Percentiles rank a stretch among this genome's conserved stretches.
Conservation (phyloP, 2,113 vertebrate genomes). For the Leucoraja erinaceus region DNA sequence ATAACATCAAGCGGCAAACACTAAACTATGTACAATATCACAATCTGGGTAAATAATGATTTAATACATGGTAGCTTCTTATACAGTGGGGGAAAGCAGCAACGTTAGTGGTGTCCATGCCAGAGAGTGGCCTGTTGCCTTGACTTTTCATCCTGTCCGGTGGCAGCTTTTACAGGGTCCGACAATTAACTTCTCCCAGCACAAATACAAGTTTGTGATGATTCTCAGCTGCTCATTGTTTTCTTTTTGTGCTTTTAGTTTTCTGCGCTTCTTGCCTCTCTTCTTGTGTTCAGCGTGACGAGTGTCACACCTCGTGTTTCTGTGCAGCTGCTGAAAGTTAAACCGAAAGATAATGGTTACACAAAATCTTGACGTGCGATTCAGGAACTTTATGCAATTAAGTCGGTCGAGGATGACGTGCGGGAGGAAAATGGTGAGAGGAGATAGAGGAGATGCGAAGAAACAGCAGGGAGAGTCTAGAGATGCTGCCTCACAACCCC, state of each 20-base stretch:
- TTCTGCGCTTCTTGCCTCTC: constrained; percentile 19
- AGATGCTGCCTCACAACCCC: no score
- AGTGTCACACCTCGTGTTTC: neutral
- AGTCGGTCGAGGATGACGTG: no score
- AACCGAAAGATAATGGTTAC: neutral
- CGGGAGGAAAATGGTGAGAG: neutral
- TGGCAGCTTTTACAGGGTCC: neutral
- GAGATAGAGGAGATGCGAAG: neutral
- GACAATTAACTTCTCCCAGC: constrained; percentile 33
- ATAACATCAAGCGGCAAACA: neutral
- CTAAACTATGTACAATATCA: neutral
- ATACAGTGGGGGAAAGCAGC: neutral
- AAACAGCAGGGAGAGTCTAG: no score
- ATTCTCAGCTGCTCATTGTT: neutral
- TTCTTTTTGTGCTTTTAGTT: neutral
- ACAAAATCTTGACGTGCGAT: neutral
- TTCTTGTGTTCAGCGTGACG: constrained; percentile 7
- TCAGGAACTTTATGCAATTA: neutral
- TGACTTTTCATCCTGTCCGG: neutral
- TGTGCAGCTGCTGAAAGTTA: constrained; percentile 19
- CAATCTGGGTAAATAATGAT: neutral
- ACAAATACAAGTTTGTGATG: constrained; percentile 23
- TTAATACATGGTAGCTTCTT: neutral
- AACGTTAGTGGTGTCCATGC: neutral
- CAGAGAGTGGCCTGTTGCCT: neutral